phyloP scores from a whole-genome alignment of 2,113 vertebrate species.

The Syrmaticus mikado region DNA sequence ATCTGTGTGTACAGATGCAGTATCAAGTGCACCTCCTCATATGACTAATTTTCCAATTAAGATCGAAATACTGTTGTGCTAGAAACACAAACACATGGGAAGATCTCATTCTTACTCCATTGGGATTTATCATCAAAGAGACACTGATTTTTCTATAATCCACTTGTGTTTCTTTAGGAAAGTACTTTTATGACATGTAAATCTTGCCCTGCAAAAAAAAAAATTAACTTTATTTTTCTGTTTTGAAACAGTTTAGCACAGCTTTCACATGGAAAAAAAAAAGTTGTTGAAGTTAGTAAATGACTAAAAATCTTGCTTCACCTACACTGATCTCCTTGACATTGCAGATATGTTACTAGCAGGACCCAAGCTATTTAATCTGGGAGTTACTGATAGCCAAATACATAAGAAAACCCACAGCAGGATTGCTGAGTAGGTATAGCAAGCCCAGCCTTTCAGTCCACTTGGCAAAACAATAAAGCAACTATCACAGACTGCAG shows the following conservation, averaged over 20 bases:
- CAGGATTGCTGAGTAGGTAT: not conserved
- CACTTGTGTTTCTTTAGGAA: not conserved
- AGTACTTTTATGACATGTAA: not conserved
- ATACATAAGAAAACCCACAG: not conserved
- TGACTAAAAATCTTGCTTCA: not conserved
- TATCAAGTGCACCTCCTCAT: conserved; percentile 22
- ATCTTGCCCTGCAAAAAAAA: not conserved
- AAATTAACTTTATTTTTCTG: not conserved
- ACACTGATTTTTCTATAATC: not conserved
- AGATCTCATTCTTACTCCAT: not conserved
- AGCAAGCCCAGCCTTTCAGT: not conserved
- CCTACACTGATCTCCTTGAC: not conserved
- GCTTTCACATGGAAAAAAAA: not conserved
- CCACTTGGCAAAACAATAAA: not conserved
- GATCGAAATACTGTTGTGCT: not conserved
- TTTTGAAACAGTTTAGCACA: not conserved
- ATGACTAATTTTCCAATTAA: conserved; percentile 46
- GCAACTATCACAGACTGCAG: not conserved
- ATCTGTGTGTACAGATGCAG: conserved; percentile 23
- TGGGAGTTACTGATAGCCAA: not conserved
- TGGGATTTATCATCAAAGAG: conserved; percentile 23
- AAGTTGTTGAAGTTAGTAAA: not conserved
- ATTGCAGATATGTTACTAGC: not conserved
- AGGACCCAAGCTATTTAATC: not conserved
- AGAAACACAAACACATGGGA: not conserved